Evolutionary conservation across 1,140 invertebrate species (phyloP).

Genomic region (Phymastichus coffea): DNA sequence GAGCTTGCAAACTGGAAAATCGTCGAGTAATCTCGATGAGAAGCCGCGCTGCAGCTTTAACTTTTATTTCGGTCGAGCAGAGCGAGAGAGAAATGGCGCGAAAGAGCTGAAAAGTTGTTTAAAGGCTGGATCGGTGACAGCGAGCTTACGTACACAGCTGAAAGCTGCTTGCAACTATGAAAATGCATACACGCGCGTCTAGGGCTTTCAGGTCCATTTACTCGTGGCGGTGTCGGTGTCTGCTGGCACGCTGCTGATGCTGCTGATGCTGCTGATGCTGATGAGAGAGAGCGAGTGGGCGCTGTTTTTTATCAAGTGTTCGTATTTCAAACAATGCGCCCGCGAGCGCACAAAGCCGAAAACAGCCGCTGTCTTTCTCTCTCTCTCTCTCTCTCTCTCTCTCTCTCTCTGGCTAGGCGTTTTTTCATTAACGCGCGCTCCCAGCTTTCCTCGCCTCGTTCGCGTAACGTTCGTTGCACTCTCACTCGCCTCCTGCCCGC

Average conservation of each 20-base stretch:
- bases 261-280: no score
- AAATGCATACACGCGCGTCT: not conserved
- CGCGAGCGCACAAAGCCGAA: conserved; percentile 15
- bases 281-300: not conserved
- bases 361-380: conserved; percentile 2
- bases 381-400: conserved; percentile 21
- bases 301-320: conserved; percentile 38
- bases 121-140: not conserved
- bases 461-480: conserved; percentile 24
- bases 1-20: no score
- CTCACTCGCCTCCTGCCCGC: conserved; percentile 25
- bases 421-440: conserved; percentile 4
- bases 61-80: no score
- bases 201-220: not conserved
- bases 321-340: conserved; percentile 32
- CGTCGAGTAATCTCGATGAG: no score
- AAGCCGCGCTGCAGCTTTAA: no score
- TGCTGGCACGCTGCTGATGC: no score
- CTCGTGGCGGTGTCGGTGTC: no score
- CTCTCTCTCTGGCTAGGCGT: conserved; percentile 18
- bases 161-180: not conserved
- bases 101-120: no score
- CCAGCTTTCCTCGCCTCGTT: not conserved
- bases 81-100: no score
- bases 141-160: not conserved